phyloP scores from a whole-genome alignment of 2,888 invertebrate genomes.

The Sialis lutaria region DNA sequence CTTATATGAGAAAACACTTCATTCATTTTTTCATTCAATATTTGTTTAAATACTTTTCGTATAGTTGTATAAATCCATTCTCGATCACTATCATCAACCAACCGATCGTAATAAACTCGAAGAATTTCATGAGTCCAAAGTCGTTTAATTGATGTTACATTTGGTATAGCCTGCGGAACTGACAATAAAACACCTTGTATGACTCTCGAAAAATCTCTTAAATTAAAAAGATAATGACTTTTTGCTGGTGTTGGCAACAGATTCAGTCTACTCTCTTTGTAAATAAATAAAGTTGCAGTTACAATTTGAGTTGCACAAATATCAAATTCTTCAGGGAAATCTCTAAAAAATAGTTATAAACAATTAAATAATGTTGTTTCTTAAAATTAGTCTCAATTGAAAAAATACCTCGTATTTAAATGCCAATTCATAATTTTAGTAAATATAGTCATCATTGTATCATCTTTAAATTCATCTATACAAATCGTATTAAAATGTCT shows the following conservation, averaged over 20 bases:
- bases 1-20: constrained; percentile 50
- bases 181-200: constrained; percentile 84
- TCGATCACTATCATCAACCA: constrained; percentile 67
- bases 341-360: constrained; percentile 33
- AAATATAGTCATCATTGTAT: constrained; percentile 69
- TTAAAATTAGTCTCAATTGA: background rate
- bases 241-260: constrained; percentile 84
- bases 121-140: constrained; percentile 90
- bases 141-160: constrained; percentile 68
- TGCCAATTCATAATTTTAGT: constrained; percentile 88
- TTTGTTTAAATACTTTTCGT: constrained; percentile 35
- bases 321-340: constrained; percentile 88
- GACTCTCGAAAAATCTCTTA: constrained; percentile 85
- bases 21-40: constrained; percentile 50
- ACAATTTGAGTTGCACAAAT: constrained; percentile 82
- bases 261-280: constrained; percentile 61
- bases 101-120: constrained; percentile 82
- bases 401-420: constrained; percentile 60
- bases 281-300: constrained; percentile 68
- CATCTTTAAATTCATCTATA: constrained; percentile 80
- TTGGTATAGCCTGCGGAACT: constrained; percentile 81
- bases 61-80: constrained; percentile 66
- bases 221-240: constrained; percentile 87
- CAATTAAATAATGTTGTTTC: background rate
- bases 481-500: constrained; percentile 72